Evolutionary conservation across 2,113 vertebrate species (phyloP).

Genomic region (Zootoca vivipara): DNA sequence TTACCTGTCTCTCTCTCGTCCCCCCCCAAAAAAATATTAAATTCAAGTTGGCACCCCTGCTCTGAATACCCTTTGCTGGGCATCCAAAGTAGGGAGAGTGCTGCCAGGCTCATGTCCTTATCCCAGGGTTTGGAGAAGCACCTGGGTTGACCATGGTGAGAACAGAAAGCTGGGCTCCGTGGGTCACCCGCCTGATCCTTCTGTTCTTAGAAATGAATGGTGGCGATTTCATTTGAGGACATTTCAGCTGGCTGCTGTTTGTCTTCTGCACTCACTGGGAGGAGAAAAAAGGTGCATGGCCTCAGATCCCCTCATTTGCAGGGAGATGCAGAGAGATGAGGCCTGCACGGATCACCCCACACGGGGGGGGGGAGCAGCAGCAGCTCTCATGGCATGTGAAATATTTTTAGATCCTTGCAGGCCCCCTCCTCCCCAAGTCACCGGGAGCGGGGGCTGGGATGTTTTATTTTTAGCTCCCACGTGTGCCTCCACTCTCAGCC

Average conservation of each 20-base stretch:
- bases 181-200: too few relatives aligned
- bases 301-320: neutral
- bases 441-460: constrained; percentile 8
- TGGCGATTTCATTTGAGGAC: neutral
- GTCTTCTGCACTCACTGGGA: neutral
- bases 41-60: too few relatives aligned
- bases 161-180: too few relatives aligned
- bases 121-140: too few relatives aligned
- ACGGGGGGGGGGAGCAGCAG: neutral
- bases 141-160: too few relatives aligned
- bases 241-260: neutral
- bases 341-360: neutral
- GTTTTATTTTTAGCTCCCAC: constrained; percentile 39
- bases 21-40: too few relatives aligned
- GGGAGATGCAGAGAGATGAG: neutral
- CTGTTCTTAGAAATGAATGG: too few relatives aligned
- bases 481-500: constrained; percentile 19
- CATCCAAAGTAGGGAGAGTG: too few relatives aligned
- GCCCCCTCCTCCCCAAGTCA: constrained; percentile 11
- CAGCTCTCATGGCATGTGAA: constrained; percentile 1
- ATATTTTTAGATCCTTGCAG: constrained; percentile 20
- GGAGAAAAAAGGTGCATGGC: neutral
- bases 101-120: too few relatives aligned
- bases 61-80: too few relatives aligned
- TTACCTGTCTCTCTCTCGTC: too few relatives aligned